Evolutionary conservation across 30 jellyfish, hydroid and myxozoan genomes (phyloP).

Genomic region (Aurelia coerulea): DNA sequence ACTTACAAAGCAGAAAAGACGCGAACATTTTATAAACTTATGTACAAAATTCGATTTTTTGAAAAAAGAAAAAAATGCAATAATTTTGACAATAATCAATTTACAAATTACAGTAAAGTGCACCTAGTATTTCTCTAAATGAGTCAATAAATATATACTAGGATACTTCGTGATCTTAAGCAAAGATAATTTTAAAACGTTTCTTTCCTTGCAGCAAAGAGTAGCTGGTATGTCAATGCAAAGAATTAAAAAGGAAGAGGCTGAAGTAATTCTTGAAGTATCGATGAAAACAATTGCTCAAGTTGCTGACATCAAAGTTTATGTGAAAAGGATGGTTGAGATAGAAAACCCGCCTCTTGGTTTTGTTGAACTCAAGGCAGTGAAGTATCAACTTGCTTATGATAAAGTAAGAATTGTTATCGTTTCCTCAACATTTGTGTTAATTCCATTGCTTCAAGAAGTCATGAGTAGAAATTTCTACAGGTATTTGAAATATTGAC

Average conservation of each 20-base stretch:
- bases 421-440: too few species aligned
- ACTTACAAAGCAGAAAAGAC: too few species aligned
- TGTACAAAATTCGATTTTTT: too few species aligned
- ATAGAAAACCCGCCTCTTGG: conserved; percentile 6
- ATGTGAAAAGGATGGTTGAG: neutral
- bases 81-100: too few species aligned
- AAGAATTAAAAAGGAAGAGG: conserved; percentile 3
- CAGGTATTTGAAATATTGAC: too few species aligned
- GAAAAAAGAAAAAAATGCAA: too few species aligned
- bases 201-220: conserved; percentile 1
- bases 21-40: too few species aligned
- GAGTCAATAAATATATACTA: neutral
- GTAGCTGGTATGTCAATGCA: conserved; percentile 11
- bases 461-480: neutral
- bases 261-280: neutral
- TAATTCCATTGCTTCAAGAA: neutral
- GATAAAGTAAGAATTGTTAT: neutral
- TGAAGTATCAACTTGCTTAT: neutral
- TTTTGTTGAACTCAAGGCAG: neutral
- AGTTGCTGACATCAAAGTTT: conserved; percentile 17
- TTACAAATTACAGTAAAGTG: too few species aligned
- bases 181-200: neutral
- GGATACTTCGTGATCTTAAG: neutral
- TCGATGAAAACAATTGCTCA: neutral
- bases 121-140: too few species aligned